A percentile compares a stretch with the other conserved stretches of the same genome.
Evolutionary conservation across 2,888 invertebrate species (phyloP).

Genomic region (Plemyria rubiginata): DNA sequence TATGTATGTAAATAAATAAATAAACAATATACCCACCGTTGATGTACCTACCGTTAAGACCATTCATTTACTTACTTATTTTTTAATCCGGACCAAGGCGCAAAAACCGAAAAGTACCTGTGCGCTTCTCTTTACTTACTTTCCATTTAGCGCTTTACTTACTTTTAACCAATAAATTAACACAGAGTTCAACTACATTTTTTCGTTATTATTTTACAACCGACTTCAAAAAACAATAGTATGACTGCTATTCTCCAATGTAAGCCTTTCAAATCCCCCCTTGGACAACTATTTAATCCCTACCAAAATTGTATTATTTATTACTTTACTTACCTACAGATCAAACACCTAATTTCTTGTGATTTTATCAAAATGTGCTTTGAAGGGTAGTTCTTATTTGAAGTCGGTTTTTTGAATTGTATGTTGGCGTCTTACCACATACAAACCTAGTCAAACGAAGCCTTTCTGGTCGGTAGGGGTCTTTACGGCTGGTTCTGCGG

Average conservation of each 20-base stretch:
- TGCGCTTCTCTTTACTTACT: slow-evolving; percentile 40
- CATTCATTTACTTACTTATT: slow-evolving; percentile 36
- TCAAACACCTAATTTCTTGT: background rate
- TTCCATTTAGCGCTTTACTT: slow-evolving; percentile 34
- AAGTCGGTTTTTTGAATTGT: slow-evolving; percentile 58
- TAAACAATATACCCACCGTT: slow-evolving; percentile 67
- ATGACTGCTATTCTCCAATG: background rate
- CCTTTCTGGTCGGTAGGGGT: slow-evolving; percentile 58
- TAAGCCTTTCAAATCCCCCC: background rate
- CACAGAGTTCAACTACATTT: slow-evolving; percentile 38
- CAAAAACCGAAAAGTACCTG: slow-evolving; percentile 40
- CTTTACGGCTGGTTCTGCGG: slow-evolving; percentile 77
- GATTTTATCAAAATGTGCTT: background rate
- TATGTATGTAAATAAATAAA: slow-evolving; percentile 35
- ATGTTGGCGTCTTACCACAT: slow-evolving; percentile 84
- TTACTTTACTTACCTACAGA: slow-evolving; percentile 17
- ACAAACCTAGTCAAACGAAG: slow-evolving; percentile 77
- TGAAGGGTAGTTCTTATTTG: slow-evolving; percentile 17
- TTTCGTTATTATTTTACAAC: slow-evolving; percentile 20
- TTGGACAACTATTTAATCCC: too few relatives aligned
- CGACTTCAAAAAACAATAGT: slow-evolving; percentile 27
- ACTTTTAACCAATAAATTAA: slow-evolving; percentile 25
- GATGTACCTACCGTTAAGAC: slow-evolving; percentile 63
- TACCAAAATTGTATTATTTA: too few relatives aligned
- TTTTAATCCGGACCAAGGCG: slow-evolving; percentile 42